These are phyloP conservation scores for Drosophila hamatofila DNA, from an alignment of 2,888 invertebrate species.

Conservation along the genomic window DNA sequence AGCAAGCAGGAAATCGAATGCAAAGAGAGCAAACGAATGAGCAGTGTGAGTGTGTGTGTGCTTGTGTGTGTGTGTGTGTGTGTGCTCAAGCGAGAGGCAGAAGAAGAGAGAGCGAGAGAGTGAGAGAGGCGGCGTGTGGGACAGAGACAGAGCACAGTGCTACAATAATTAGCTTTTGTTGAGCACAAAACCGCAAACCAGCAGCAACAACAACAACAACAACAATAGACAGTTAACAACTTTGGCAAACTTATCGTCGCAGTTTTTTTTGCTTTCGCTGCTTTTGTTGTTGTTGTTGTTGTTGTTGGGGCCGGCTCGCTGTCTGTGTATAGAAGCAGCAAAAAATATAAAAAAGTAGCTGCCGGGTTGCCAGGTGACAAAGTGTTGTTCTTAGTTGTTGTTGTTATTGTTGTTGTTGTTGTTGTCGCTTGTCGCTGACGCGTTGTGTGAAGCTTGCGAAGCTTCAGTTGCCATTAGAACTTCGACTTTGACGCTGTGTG, in stretches of 20 bases:
- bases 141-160: constrained; percentile 16
- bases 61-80: constrained; percentile 7
- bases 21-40: constrained; percentile 17
- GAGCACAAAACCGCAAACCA: constrained; percentile 44
- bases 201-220: constrained; percentile 32
- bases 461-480: constrained; percentile 80
- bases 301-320: constrained; percentile 45
- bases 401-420: constrained; percentile 19
- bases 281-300: constrained; percentile 20
- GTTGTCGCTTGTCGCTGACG: constrained; percentile 47
- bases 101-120: neutral
- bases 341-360: constrained; percentile 20
- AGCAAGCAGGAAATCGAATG: constrained; percentile 46
- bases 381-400: constrained; percentile 30
- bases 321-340: constrained; percentile 32
- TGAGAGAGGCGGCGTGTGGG: constrained; percentile 1
- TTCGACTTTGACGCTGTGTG: constrained; percentile 79
- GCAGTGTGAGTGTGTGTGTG: constrained; percentile 10
- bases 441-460: constrained; percentile 63
- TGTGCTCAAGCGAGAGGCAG: neutral
- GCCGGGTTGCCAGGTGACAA: constrained; percentile 74
- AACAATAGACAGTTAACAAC: constrained; percentile 66
- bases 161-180: constrained; percentile 65
- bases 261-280: constrained; percentile 35
- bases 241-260: constrained; percentile 63